Percentiles rank a stretch among this genome's conserved stretches.
These are phyloP conservation scores for Falco concolor DNA, from an alignment of 2,797 vertebrate genomes.

Conservation along the genomic window DNA sequence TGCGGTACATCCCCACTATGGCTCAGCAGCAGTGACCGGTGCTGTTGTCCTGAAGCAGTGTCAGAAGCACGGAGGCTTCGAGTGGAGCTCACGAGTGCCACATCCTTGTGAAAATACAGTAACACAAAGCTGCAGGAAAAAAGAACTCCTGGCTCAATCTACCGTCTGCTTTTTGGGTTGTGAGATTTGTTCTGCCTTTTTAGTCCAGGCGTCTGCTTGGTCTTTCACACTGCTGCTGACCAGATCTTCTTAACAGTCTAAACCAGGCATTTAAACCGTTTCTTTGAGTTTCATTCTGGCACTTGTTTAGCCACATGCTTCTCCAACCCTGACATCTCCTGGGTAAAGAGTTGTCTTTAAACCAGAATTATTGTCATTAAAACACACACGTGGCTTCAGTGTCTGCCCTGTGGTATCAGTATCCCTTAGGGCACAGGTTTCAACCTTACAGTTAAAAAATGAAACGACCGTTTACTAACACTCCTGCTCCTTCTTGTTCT, in stretches of 20 bases:
- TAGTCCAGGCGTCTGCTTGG: neutral
- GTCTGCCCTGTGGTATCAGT: too few species aligned
- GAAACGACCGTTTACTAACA: neutral
- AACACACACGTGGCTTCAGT: neutral
- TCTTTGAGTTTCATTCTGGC: neutral
- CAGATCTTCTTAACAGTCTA: rapidly evolving
- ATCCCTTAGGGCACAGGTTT: neutral
- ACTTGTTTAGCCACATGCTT: neutral
- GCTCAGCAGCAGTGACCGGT: neutral
- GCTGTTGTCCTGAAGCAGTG: neutral
- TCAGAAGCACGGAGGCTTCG: neutral
- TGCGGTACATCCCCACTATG: neutral
- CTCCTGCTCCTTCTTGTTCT: neutral
- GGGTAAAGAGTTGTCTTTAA: neutral
- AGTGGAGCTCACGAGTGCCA: neutral
- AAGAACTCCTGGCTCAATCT: neutral
- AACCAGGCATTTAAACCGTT: neutral
- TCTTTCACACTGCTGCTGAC: neutral
- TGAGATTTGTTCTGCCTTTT: neutral
- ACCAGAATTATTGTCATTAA: neutral
- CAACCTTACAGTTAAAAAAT: neutral
- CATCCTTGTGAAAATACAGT: neutral
- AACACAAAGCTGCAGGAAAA: neutral
- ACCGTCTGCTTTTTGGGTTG: neutral
- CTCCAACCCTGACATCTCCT: neutral